Conservation (phyloP, 2,888 invertebrate genomes). For the Petrolisthes cinctipes region DNA sequence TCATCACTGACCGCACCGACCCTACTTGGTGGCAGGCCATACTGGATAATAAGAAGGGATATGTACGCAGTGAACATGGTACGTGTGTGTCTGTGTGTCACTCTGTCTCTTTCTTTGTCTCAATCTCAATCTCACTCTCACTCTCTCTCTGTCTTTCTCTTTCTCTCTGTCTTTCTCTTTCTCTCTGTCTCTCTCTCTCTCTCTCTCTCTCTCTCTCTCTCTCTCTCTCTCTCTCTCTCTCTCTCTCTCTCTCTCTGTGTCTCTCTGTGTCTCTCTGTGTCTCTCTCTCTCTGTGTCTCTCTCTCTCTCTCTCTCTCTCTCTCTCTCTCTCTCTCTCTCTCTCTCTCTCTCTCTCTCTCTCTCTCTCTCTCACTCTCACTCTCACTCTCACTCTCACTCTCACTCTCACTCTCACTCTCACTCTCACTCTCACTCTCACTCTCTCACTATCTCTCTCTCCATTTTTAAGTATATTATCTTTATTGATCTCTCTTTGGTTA, state of each 20-base stretch:
- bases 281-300: neutral
- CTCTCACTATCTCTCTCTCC: too few relatives aligned
- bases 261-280: neutral
- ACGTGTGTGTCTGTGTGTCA: slow-evolving; percentile 42
- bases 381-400: too few relatives aligned
- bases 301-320: neutral
- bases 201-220: neutral
- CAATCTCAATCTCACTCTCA: neutral
- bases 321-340: neutral
- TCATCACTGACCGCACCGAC: slow-evolving; percentile 74
- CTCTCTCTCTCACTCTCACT: neutral
- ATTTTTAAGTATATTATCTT: too few relatives aligned
- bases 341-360: neutral
- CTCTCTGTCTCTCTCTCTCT: neutral
- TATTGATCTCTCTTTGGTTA: too few relatives aligned
- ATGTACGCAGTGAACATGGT: slow-evolving; percentile 77
- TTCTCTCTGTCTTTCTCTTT: neutral
- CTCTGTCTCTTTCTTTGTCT: neutral
- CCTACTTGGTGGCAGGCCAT: slow-evolving; percentile 75
- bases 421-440: too few relatives aligned
- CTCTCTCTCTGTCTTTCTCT: neutral
- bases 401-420: too few relatives aligned
- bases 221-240: neutral
- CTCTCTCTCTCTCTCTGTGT: neutral
- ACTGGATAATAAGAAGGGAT: slow-evolving; percentile 73